These are phyloP conservation scores for Elaphurus davidianus DNA, from an alignment of 2,113 vertebrate genomes.

Conservation along the genomic window DNA sequence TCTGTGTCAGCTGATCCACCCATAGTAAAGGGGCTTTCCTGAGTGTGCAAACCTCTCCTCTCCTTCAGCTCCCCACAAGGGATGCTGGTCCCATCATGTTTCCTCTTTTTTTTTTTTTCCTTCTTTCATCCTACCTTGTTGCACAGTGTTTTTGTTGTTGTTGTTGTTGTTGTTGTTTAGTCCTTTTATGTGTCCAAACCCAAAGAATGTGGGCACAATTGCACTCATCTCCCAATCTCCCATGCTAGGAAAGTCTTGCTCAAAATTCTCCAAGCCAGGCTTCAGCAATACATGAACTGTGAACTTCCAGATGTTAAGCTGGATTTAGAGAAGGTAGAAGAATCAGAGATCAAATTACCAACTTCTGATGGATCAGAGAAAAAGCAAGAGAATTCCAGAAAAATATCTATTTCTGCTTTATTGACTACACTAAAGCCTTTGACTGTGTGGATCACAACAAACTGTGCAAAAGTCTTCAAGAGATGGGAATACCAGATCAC, in stretches of 20 bases:
- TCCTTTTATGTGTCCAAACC: neutral
- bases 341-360: neutral
- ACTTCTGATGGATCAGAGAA: neutral
- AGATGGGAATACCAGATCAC: neutral
- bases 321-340: neutral
- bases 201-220: neutral
- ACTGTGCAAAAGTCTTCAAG: neutral
- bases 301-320: neutral
- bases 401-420: neutral
- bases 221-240: neutral
- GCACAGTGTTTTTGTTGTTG: neutral
- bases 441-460: neutral
- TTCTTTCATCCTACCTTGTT: neutral
- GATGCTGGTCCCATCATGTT: neutral
- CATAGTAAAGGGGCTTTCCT: neutral
- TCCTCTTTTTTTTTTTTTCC: neutral
- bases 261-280: neutral
- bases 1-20: neutral
- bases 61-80: neutral
- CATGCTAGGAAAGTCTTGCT: neutral
- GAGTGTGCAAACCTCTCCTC: neutral
- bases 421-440: neutral
- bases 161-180: neutral
- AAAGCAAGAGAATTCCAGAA: neutral
- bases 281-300: neutral